phyloP scores from a whole-genome alignment of 2,113 vertebrate species.

The Caloenas nicobarica region DNA sequence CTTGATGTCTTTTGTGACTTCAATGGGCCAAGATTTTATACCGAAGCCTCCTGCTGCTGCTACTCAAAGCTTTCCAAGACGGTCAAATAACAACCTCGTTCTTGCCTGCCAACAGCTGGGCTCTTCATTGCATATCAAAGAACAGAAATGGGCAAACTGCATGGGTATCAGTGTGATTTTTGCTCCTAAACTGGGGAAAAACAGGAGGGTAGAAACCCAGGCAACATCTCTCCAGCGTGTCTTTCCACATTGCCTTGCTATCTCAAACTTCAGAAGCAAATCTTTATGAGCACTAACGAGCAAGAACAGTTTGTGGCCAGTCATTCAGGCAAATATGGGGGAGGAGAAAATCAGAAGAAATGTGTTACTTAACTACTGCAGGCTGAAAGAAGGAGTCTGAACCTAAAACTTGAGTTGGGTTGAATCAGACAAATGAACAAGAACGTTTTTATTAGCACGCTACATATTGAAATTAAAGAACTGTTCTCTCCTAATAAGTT shows the following conservation, averaged over 20 bases:
- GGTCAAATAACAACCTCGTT: neutral
- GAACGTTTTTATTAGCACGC: neutral
- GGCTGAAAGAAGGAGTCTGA: neutral
- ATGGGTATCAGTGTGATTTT: neutral
- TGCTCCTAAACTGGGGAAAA: neutral
- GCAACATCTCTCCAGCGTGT: neutral
- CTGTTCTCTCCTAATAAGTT: neutral
- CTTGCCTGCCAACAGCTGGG: neutral
- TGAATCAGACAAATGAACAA: neutral
- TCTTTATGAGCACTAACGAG: neutral
- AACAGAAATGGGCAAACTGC: neutral
- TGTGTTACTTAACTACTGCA: neutral
- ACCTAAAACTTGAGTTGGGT: neutral
- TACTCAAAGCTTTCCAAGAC: neutral
- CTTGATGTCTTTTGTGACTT: neutral
- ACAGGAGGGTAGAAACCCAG: neutral
- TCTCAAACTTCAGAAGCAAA: neutral
- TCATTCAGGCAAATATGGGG: neutral
- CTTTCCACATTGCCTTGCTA: neutral
- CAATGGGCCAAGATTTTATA: neutral
- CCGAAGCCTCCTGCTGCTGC: neutral
- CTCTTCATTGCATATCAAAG: neutral
- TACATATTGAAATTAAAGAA: neutral
- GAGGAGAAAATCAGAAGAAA: slow-evolving; percentile 3
- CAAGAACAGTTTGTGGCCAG: neutral